Conservation (phyloP, 1,140 invertebrate species). For the Cydia strobilella region DNA sequence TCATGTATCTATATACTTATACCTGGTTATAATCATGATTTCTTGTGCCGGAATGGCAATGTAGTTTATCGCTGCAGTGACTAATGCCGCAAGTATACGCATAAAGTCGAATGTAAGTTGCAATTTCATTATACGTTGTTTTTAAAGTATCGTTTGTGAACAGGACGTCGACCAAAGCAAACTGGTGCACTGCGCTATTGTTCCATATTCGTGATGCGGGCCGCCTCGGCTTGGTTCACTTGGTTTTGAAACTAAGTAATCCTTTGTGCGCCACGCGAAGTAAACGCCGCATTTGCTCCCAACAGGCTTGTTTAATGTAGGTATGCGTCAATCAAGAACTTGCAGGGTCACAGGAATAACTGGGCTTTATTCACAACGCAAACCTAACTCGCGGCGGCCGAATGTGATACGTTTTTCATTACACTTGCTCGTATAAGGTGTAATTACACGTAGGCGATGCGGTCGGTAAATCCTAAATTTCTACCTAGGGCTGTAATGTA, state of each 20-base stretch:
- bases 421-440: too few species aligned
- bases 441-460: too few species aligned
- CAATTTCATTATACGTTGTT: not conserved
- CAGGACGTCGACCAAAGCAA: not conserved
- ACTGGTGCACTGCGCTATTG: not conserved
- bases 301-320: not conserved
- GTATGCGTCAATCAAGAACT: not conserved
- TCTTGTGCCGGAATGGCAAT: not conserved
- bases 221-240: not conserved
- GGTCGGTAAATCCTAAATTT: too few species aligned
- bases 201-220: not conserved
- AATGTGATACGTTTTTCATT: too few species aligned
- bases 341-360: not conserved
- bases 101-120: not conserved
- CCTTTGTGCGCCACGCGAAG: not conserved
- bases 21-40: not conserved
- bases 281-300: not conserved
- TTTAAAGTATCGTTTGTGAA: conserved; percentile 1
- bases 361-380: not conserved
- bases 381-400: too few species aligned
- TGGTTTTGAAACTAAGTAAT: not conserved
- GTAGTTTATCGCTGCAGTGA: not conserved
- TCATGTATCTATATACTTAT: not conserved
- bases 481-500: too few species aligned
- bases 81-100: not conserved